phyloP scores from a whole-genome alignment of 1,140 invertebrate genomes.

The Orussus abietinus region DNA sequence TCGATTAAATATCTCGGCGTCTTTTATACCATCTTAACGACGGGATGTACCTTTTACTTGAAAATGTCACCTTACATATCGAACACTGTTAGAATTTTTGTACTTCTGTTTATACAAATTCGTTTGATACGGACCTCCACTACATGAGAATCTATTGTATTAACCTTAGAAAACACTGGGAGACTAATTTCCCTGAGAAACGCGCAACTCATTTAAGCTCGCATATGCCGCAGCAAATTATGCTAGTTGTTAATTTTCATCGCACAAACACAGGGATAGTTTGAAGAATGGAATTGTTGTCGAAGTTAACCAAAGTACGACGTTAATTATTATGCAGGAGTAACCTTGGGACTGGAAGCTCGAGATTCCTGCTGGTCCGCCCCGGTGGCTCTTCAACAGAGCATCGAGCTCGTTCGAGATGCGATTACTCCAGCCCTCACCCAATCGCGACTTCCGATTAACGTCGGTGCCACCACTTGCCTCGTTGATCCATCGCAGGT shows the following conservation, averaged over 20 bases:
- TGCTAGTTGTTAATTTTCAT: constrained; percentile 40
- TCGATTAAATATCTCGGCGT: too few relatives aligned
- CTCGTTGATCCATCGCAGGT: constrained; percentile 22
- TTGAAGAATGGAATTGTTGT: too few relatives aligned
- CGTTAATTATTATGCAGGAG: constrained; percentile 35
- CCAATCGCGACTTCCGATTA: constrained; percentile 19
- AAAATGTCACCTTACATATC: too few relatives aligned
- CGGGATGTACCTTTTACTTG: too few relatives aligned
- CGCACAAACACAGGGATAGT: constrained; percentile 30
- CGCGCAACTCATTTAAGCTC: too few relatives aligned
- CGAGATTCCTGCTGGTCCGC: constrained; percentile 80
- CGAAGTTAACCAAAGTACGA: not conserved
- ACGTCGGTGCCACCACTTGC: constrained; percentile 22
- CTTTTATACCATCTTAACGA: too few relatives aligned
- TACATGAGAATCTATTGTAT: too few relatives aligned
- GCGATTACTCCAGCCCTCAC: constrained; percentile 54
- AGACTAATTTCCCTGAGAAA: too few relatives aligned
- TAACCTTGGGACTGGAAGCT: constrained; percentile 73
- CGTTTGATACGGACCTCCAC: too few relatives aligned
- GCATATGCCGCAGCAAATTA: not conserved
- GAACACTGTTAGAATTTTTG: too few relatives aligned
- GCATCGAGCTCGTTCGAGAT: constrained; percentile 70
- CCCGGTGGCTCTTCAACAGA: constrained; percentile 74
- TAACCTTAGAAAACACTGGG: too few relatives aligned
- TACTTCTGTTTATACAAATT: too few relatives aligned